Conservation (phyloP, 2,113 vertebrate species). For the Heterocephalus glaber region DNA sequence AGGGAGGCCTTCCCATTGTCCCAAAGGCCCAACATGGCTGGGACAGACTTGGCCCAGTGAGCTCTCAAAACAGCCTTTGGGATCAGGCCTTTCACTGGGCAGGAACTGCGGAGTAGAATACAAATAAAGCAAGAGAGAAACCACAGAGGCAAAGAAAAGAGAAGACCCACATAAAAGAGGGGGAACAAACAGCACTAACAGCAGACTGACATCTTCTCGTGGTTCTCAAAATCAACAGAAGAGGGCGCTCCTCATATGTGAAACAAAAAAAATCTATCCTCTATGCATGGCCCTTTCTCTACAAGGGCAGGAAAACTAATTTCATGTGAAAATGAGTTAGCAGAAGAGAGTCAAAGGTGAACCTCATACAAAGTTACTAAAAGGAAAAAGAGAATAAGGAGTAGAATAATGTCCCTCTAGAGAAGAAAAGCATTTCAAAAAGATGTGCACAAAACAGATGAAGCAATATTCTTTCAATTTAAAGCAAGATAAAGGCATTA, state of each 20-base stretch:
- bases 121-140: background rate
- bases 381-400: background rate
- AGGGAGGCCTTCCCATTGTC: background rate
- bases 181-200: background rate
- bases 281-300: background rate
- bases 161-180: background rate
- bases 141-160: background rate
- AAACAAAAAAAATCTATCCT: background rate
- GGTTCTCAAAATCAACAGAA: constrained; percentile 59
- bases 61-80: background rate
- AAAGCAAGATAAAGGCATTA: background rate
- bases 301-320: background rate
- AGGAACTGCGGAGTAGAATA: background rate
- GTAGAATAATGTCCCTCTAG: background rate
- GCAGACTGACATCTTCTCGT: background rate
- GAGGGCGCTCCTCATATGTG: constrained; percentile 16
- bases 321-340: constrained; percentile 2
- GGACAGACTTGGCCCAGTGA: background rate
- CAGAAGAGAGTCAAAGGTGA: constrained; percentile 6
- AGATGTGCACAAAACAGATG: background rate
- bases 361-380: background rate
- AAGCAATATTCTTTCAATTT: background rate
- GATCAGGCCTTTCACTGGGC: too few species aligned
- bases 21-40: background rate
- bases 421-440: background rate